Evolutionary conservation across 2,113 vertebrate species (phyloP), one percentile per base, ranked within the genome.

Genomic region (Epinephelus cyanopodus): DNA sequence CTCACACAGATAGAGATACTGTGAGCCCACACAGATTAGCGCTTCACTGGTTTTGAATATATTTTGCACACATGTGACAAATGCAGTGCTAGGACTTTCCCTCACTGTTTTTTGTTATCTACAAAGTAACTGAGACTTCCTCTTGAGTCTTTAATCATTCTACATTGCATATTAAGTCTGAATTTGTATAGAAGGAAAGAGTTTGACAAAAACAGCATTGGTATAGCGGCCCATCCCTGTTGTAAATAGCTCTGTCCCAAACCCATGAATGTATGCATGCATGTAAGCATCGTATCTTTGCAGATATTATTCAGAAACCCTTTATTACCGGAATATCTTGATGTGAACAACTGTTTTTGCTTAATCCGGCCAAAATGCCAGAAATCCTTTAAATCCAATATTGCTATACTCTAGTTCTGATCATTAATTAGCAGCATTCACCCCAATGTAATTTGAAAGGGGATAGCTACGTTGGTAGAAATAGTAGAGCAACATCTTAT

Each of bases 11-110:
- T 37, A 39, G 48, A 42, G 27, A 60, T 58, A 18, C n/a, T 60
- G 27, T 69, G 57, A 83, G 19, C 65, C 74, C 73, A 83, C 75
- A 56, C 74, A 67, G 56, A 77, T 63, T 23, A 70, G 33, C 42
- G 37, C 47, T 39, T 23, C 58, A 61, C 60, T 57, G 21, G 54
- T 61, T 79, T n/a, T 73, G 48, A 84, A 68, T 65, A 23, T 83
- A n/a, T 57, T 54, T 78, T 56, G 54, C 53, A 12, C 48, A 57
- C 47, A 73, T 27, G 50, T 50, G 42, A 72, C 64, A 81, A 57
- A 80, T 68, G 14, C 33, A 58, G 19, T 77, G 74, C 77, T 11
- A 69, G 18, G 75, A 67, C 47, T 84, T 80, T 67, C 3, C 23
- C 27, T 67, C 48, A 8, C 14, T 84, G 71, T 82, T 63, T 77